A percentile compares a stretch with the other conserved stretches of the same genome.
Conservation (phyloP, 2,113 vertebrate genomes). For the Prietella phreatophila region DNA sequence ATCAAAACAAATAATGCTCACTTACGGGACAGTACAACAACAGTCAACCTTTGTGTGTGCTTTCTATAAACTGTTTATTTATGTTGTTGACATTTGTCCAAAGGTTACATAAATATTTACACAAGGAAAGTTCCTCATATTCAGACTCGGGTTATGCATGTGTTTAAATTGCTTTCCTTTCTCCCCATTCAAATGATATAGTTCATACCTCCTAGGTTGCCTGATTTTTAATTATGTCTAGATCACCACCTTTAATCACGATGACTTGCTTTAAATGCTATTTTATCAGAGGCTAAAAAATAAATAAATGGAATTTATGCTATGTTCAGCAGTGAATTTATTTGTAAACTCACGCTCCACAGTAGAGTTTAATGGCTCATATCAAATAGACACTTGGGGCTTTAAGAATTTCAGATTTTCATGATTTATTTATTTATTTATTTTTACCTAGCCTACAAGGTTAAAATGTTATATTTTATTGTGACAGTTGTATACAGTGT, state of each 20-base stretch:
- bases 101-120: neutral
- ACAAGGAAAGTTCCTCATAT: neutral
- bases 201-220: neutral
- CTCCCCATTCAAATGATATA: neutral
- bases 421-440: no score
- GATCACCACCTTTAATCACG: neutral
- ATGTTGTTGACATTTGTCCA: neutral
- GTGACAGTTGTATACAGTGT: neutral
- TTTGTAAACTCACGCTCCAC: no score
- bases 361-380: no score
- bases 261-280: neutral
- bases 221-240: neutral
- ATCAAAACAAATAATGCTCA: conserved; percentile 17
- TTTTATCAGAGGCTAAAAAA: neutral
- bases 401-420: neutral
- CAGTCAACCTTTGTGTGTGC: neutral
- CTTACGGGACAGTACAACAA: conserved; percentile 21
- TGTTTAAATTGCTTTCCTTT: neutral
- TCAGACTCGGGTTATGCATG: neutral
- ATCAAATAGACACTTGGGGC: neutral
- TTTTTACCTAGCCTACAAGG: neutral
- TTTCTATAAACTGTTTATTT: neutral
- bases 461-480: neutral
- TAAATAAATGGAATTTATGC: neutral
- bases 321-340: no score